These are phyloP conservation scores for Manduca sexta DNA, from an alignment of 1,140 invertebrate species.

Conservation along the genomic window DNA sequence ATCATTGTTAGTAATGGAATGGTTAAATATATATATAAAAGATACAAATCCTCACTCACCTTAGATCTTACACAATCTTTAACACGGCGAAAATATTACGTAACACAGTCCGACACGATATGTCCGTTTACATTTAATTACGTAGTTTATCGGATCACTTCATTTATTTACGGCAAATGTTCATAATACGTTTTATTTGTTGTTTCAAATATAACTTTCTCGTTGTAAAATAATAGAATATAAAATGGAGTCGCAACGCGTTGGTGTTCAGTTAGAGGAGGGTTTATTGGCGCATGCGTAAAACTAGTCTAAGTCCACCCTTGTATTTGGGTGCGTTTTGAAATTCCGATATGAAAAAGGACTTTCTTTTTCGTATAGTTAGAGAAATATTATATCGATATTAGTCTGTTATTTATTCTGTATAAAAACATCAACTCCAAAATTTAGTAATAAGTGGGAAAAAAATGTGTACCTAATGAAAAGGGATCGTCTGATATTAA, in stretches of 20 bases:
- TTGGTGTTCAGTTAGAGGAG: slow-evolving; percentile 25
- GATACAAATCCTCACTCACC: slow-evolving; percentile 24
- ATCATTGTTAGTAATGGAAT: too few relatives aligned
- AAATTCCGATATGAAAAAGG: neutral
- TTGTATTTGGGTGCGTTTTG: slow-evolving; percentile 5
- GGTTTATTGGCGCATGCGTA: slow-evolving; percentile 36
- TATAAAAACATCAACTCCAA: too few relatives aligned
- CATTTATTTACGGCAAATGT: slow-evolving; percentile 1
- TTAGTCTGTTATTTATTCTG: too few relatives aligned
- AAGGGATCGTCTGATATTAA: too few relatives aligned
- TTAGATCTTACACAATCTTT: slow-evolving; percentile 32
- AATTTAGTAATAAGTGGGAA: too few relatives aligned
- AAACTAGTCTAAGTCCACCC: slow-evolving; percentile 2
- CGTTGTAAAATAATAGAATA: slow-evolving; percentile 41
- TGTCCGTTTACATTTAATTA: neutral
- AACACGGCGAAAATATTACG: slow-evolving; percentile 48
- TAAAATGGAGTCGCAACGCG: slow-evolving; percentile 49
- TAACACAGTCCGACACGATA: slow-evolving; percentile 24
- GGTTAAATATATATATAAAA: slow-evolving; percentile 6
- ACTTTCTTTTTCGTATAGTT: too few relatives aligned
- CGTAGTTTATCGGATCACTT: neutral
- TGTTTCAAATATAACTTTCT: neutral
- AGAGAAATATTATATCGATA: too few relatives aligned
- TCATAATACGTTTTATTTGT: neutral
- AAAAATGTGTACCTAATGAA: too few relatives aligned